Evolutionary conservation across 2,797 vertebrate species (phyloP), one percentile per base, ranked within the genome.

Genomic region (Apodemus agrarius): DNA sequence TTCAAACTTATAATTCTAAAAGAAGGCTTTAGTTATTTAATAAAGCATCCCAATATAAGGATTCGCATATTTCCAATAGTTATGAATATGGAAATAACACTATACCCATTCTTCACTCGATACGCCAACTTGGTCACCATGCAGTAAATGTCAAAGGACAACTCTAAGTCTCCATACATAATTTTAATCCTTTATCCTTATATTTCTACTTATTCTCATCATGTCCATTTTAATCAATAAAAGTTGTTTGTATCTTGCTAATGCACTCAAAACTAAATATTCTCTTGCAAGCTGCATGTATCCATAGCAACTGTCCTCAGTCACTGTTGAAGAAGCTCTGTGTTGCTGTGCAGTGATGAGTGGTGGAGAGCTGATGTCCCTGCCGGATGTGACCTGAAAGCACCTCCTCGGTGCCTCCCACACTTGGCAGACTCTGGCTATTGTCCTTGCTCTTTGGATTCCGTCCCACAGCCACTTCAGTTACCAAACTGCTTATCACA

Each of bases 1-100:
- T 84, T 92, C 34, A 80, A 52, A 93, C 34, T 49, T 72, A 74
- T 43, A 52, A 91, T 75, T 96, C 75, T 52, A 69, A 75, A 93
- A 26, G 17, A 22, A 37, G 21, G 1, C 9, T 67, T 67, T 34
- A 46, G 72, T 89, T 37, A 84, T 76, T 84, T 75, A 52, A 52
- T 46, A 29, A 90, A 82, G 82, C n/a, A 88, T 1, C 1, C 65
- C 13, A 83, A 72, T 9, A 26, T 34, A 61, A 83, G 61, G 22
- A 49, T 94, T n/a, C 81, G 8, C 29, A 4, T n/a, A 19, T 31
- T 63, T 34, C 34, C n/a, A 19, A 12, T 37, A 49, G 65, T 22
- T 57, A 31, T 22, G 12, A 82, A 9, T 21, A 17, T 17, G 7
- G 78, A 40, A 91, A 69, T 82, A 17, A 29, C n/a, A 37, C 26